A percentile compares a stretch with the other conserved stretches of the same genome.
phyloP scores from a whole-genome alignment of 2,888 invertebrate genomes.

The Calliphora vomitoria region DNA sequence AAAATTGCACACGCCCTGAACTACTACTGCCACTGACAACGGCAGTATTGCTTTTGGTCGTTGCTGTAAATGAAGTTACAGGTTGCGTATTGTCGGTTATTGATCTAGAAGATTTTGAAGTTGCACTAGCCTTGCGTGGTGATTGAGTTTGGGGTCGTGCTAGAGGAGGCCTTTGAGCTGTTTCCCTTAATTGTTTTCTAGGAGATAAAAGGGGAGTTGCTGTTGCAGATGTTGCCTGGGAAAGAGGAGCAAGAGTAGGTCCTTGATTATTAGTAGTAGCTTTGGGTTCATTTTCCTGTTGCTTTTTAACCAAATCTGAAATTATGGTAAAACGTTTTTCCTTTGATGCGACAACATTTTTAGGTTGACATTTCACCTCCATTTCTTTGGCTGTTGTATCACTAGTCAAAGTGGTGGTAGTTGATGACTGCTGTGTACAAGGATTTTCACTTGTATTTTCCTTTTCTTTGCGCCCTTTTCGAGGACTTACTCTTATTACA shows the following conservation, averaged over 20 bases:
- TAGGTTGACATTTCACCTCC: not conserved
- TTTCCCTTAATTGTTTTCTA: conserved; percentile 33
- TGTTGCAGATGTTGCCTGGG: conserved; percentile 21
- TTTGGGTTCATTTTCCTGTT: conserved; percentile 35
- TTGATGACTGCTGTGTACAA: conserved; percentile 16
- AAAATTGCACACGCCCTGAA: conserved; percentile 82
- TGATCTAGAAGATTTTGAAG: conserved; percentile 59
- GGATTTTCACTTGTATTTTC: conserved; percentile 22
- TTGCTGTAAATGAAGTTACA: conserved; percentile 29
- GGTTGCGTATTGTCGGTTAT: conserved; percentile 39
- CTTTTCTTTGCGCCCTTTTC: conserved; percentile 16
- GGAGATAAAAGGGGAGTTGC: conserved; percentile 40
- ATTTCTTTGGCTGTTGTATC: not conserved
- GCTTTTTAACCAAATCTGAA: conserved; percentile 78
- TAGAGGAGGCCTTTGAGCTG: not conserved
- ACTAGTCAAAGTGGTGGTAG: conserved; percentile 43
- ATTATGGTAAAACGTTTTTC: conserved; percentile 80
- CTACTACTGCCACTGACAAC: conserved; percentile 22
- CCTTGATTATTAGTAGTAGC: not conserved
- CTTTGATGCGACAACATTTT: not conserved
- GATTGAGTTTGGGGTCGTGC: conserved; percentile 24
- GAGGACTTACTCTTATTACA: conserved; percentile 64
- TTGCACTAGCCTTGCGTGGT: conserved; percentile 62
- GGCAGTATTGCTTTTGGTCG: conserved; percentile 46
- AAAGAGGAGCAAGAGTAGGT: not conserved